phyloP scores from a whole-genome alignment of 2,113 vertebrate genomes.

The Elephas maximus region DNA sequence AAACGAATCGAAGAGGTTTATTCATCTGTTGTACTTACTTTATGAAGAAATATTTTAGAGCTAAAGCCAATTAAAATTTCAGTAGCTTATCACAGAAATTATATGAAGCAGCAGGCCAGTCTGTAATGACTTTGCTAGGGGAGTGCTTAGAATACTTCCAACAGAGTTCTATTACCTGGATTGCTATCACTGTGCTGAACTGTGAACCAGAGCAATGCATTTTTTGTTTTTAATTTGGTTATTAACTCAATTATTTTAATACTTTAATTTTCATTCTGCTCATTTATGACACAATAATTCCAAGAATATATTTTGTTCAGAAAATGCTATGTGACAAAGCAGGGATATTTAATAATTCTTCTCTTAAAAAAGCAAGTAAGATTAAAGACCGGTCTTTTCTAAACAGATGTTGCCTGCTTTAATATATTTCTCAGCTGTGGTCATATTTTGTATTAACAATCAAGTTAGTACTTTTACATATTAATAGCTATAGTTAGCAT shows the following conservation, averaged over 20 bases:
- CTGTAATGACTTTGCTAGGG: conserved; percentile 87
- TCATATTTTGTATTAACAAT: conserved; percentile 23
- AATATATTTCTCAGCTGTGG: not conserved
- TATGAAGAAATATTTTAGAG: conserved; percentile 84
- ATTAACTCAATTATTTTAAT: conserved; percentile 85
- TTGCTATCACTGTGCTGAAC: conserved; percentile 86
- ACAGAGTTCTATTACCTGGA: conserved; percentile 86
- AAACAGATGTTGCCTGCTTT: not conserved
- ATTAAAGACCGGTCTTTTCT: not conserved
- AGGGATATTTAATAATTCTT: conserved; percentile 24
- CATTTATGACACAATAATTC: conserved; percentile 73
- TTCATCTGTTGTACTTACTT: conserved; percentile 84
- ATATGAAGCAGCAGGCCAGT: conserved; percentile 87
- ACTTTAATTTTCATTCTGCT: conserved; percentile 85
- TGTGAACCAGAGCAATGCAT: conserved; percentile 82
- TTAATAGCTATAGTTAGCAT: not conserved
- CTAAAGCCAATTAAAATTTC: conserved; percentile 89
- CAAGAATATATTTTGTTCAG: conserved; percentile 63
- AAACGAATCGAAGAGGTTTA: conserved; percentile 82
- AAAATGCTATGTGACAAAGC: conserved; percentile 49
- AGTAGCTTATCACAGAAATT: conserved; percentile 90
- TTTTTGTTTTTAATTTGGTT: conserved; percentile 84
- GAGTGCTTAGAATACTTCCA: conserved; percentile 86
- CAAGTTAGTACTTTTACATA: conserved; percentile 14
- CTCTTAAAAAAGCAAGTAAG: not conserved